Percentiles rank a stretch among this genome's conserved stretches.
phyloP scores from a whole-genome alignment of 2,888 invertebrate species.

The Dicranocentrus wangi region DNA sequence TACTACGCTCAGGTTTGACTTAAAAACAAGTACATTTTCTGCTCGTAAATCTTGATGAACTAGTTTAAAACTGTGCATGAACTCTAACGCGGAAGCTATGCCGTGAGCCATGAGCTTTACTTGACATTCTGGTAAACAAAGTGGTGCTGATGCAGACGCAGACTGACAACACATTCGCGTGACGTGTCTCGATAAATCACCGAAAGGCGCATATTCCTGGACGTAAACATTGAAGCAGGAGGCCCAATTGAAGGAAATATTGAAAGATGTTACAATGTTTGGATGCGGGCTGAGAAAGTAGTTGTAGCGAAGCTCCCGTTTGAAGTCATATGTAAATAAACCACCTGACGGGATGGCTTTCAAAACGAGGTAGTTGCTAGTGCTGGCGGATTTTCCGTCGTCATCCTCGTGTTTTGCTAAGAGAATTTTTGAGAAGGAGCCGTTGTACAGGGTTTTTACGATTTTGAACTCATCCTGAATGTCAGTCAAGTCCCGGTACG shows the following conservation, averaged over 20 bases:
- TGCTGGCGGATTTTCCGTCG: not conserved
- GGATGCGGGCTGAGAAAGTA: constrained; percentile 85
- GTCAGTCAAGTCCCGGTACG: constrained; percentile 38
- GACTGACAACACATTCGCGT: not conserved
- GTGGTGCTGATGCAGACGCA: not conserved
- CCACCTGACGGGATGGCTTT: constrained; percentile 81
- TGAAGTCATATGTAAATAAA: constrained; percentile 80
- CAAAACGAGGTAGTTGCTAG: constrained; percentile 77
- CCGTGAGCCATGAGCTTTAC: constrained; percentile 34
- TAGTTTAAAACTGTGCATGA: constrained; percentile 49
- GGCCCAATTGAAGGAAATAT: constrained; percentile 81
- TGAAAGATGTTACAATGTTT: constrained; percentile 84
- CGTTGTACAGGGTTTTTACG: constrained; percentile 80
- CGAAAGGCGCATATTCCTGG: constrained; percentile 83
- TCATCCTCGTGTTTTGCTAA: constrained; percentile 76
- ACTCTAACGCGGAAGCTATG: constrained; percentile 43
- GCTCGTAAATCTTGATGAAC: constrained; percentile 43
- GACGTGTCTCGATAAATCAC: constrained; percentile 79
- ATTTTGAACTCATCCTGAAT: constrained; percentile 79
- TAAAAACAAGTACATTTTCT: constrained; percentile 46
- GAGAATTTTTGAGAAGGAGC: constrained; percentile 82
- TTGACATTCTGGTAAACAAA: constrained; percentile 34
- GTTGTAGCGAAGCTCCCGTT: constrained; percentile 84
- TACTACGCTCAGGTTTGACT: constrained; percentile 35
- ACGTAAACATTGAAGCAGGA: constrained; percentile 79